These are phyloP conservation scores for Argynnis bischoffii DNA, from an alignment of 2,888 invertebrate species.

Conservation along the genomic window DNA sequence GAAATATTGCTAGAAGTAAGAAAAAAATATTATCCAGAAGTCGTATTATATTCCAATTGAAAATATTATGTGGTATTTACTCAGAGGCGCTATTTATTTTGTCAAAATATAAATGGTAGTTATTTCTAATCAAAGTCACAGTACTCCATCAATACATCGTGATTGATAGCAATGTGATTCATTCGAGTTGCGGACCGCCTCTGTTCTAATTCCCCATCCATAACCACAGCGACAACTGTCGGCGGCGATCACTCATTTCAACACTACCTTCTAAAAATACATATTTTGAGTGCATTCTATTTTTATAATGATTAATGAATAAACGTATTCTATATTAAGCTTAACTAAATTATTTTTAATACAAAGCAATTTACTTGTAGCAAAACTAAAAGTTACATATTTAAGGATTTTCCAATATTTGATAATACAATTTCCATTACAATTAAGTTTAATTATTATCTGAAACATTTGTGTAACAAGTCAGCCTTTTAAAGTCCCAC, in stretches of 20 bases:
- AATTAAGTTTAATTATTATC: too few species aligned
- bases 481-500: too few species aligned
- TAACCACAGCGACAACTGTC: conserved; percentile 60
- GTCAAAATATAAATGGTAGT: conserved; percentile 13
- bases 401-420: too few species aligned
- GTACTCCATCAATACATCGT: conserved; percentile 74
- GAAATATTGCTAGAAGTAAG: too few species aligned
- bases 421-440: too few species aligned
- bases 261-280: conserved; percentile 44
- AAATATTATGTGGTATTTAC: background rate
- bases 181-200: conserved; percentile 49
- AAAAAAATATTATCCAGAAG: background rate
- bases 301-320: background rate
- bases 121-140: conserved; percentile 54
- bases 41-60: background rate
- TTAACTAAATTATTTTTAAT: too few species aligned
- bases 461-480: too few species aligned
- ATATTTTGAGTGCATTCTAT: conserved; percentile 15
- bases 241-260: conserved; percentile 60
- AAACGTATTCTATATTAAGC: background rate
- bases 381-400: too few species aligned
- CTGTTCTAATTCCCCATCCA: conserved; percentile 54
- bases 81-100: conserved; percentile 1
- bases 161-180: conserved; percentile 72
- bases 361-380: too few species aligned